Evolutionary conservation across 2,797 vertebrate genomes (phyloP).

Genomic region (Enteromius paludinosus): DNA sequence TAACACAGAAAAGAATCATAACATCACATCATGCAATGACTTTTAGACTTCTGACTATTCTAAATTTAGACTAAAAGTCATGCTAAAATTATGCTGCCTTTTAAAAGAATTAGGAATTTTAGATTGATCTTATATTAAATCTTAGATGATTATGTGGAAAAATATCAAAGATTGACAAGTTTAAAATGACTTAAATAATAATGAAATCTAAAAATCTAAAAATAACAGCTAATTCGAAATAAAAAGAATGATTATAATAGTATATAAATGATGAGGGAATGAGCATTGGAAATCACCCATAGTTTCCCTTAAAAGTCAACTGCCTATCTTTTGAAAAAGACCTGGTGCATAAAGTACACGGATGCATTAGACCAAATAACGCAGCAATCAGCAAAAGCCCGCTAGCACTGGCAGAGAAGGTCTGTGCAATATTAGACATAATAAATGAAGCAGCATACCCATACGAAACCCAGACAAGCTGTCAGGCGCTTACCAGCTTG

Average conservation of each 20-base stretch:
- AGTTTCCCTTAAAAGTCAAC: background rate
- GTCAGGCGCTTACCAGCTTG: conserved; percentile 22
- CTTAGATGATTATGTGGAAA: background rate
- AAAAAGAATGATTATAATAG: background rate
- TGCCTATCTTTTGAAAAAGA: background rate
- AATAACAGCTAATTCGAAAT: background rate
- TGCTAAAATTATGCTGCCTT: background rate
- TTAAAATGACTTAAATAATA: too few species aligned
- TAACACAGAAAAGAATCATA: background rate
- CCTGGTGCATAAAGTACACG: conserved; percentile 23
- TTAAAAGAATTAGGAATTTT: background rate
- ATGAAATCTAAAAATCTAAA: background rate
- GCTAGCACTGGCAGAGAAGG: background rate
- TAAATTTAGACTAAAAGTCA: background rate
- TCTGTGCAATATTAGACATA: conserved; percentile 19
- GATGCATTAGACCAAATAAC: conserved; percentile 31
- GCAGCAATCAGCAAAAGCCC: conserved; percentile 18
- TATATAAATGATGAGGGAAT: background rate
- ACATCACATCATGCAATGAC: background rate
- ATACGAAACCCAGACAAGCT: conserved; percentile 22
- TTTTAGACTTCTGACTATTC: background rate
- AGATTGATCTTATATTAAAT: background rate
- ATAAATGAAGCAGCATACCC: conserved; percentile 21
- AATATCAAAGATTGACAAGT: background rate
- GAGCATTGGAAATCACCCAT: background rate